Percentiles rank a stretch among this genome's conserved stretches.
Evolutionary conservation across 2,113 vertebrate genomes (phyloP).

Genomic region (Diadophis punctatus): DNA sequence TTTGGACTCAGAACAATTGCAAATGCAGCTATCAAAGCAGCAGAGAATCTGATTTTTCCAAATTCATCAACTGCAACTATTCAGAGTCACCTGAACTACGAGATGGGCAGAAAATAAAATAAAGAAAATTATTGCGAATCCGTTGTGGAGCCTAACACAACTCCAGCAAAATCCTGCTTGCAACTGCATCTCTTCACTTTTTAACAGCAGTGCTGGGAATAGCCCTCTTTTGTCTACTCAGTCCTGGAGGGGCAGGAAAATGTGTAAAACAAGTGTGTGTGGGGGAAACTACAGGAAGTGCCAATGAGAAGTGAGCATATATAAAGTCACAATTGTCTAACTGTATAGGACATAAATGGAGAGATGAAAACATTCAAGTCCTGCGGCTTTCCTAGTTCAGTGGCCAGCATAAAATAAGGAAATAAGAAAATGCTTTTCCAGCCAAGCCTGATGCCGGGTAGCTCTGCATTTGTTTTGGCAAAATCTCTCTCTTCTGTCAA

Average conservation of each 20-base stretch:
- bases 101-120: background rate
- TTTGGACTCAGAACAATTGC: background rate
- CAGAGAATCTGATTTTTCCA: background rate
- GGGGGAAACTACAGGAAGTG: background rate
- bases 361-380: background rate
- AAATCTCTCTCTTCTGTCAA: slow-evolving; percentile 13
- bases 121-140: background rate
- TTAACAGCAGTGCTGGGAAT: background rate
- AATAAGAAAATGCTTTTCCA: background rate
- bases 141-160: too few species aligned
- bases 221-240: background rate
- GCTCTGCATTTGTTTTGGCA: slow-evolving; percentile 17
- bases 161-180: background rate
- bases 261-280: background rate
- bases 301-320: background rate
- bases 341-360: background rate
- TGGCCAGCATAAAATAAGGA: background rate
- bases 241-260: background rate
- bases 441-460: background rate
- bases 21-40: background rate
- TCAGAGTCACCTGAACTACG: background rate
- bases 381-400: background rate
- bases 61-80: background rate
- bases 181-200: too few species aligned
- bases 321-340: background rate